Percentiles rank a stretch among this genome's conserved stretches.
These are phyloP conservation scores for Epirrhoe tristata DNA, from an alignment of 2,888 invertebrate species.

Conservation along the genomic window DNA sequence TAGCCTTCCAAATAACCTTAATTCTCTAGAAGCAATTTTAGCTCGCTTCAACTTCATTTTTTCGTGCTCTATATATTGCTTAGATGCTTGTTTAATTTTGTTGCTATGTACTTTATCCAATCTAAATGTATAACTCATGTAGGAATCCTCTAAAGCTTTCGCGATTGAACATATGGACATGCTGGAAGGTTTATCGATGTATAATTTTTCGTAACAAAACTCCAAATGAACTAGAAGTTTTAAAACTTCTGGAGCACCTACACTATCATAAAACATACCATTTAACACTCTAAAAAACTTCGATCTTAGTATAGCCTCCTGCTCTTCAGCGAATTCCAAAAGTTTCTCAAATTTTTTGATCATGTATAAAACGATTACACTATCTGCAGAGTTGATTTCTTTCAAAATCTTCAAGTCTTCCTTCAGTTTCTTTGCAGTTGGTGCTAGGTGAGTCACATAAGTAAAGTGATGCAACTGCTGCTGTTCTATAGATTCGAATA, in stretches of 20 bases:
- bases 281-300: slow-evolving; percentile 84
- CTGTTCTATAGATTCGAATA: slow-evolving; percentile 86
- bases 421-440: slow-evolving; percentile 79
- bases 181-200: slow-evolving; percentile 85
- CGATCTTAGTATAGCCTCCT: slow-evolving; percentile 78
- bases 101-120: slow-evolving; percentile 85
- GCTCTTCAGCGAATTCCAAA: slow-evolving; percentile 77
- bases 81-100: slow-evolving; percentile 81
- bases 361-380: slow-evolving; percentile 51
- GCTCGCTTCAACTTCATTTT: slow-evolving; percentile 80
- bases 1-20: slow-evolving; percentile 78
- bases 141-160: slow-evolving; percentile 84
- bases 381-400: slow-evolving; percentile 65
- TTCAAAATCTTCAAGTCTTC: slow-evolving; percentile 76
- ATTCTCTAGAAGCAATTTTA: slow-evolving; percentile 84
- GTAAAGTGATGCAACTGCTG: slow-evolving; percentile 87
- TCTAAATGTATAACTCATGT: slow-evolving; percentile 76
- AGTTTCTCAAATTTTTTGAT: slow-evolving; percentile 62
- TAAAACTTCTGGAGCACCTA: slow-evolving; percentile 84
- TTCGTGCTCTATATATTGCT: slow-evolving; percentile 80
- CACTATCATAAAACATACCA: slow-evolving; percentile 83
- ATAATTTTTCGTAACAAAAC: slow-evolving; percentile 86
- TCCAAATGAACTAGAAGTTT: slow-evolving; percentile 86
- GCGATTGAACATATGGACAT: slow-evolving; percentile 84
- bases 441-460: slow-evolving; percentile 85